Evolutionary conservation across 1,140 invertebrate species (phyloP).

Genomic region (Chironomus tepperi): DNA sequence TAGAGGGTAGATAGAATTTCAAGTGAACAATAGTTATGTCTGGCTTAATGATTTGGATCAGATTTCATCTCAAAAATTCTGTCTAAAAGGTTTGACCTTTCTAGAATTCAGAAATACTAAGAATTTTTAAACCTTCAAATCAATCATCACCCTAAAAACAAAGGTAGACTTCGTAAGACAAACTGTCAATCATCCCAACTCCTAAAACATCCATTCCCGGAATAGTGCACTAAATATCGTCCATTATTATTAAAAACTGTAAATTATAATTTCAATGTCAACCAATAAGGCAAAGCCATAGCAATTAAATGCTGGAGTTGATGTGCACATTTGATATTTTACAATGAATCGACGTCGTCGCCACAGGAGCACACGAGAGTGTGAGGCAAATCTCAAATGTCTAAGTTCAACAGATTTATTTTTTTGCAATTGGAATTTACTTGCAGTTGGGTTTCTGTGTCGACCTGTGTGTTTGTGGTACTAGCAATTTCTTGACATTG

Average conservation of each 20-base stretch:
- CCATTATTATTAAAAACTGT: background rate
- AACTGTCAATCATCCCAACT: too few species aligned
- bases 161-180: too few species aligned
- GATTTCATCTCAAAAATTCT: too few species aligned
- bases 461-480: too few species aligned
- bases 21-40: too few species aligned
- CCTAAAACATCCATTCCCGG: background rate
- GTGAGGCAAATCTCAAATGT: background rate
- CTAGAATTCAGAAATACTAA: too few species aligned
- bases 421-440: background rate
- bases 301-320: background rate
- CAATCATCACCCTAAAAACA: too few species aligned
- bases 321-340: conserved; percentile 11
- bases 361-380: background rate
- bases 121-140: too few species aligned
- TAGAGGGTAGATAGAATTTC: too few species aligned
- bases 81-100: too few species aligned
- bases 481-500: conserved; percentile 6
- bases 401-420: background rate
- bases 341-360: background rate
- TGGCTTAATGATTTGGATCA: too few species aligned
- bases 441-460: background rate
- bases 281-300: background rate
- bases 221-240: background rate
- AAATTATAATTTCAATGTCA: background rate